phyloP scores from a whole-genome alignment of 2,113 vertebrate species.

The Chitala chitala region DNA sequence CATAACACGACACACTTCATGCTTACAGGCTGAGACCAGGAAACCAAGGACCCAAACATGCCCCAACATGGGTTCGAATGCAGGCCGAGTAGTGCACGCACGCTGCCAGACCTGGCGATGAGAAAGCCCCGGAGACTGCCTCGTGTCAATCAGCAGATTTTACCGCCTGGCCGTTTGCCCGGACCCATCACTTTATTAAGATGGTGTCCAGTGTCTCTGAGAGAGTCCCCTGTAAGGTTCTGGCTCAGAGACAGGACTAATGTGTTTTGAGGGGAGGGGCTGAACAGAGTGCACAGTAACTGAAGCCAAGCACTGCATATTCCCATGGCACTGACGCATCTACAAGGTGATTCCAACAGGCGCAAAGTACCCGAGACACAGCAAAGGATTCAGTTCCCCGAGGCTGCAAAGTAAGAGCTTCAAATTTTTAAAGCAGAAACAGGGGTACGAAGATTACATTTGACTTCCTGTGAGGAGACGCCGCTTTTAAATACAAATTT shows the following conservation, averaged over 20 bases:
- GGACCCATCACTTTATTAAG: background rate
- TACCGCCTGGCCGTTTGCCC: background rate
- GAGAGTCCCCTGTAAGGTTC: background rate
- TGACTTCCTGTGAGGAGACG: background rate
- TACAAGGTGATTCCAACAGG: no score
- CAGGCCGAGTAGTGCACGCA: no score
- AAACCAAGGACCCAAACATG: no score
- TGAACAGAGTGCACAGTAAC: background rate
- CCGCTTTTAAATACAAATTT: no score
- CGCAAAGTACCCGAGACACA: background rate
- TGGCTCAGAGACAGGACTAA: conserved; percentile 6
- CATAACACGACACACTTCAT: no score
- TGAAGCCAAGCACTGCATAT: background rate
- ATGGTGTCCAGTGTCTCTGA: background rate
- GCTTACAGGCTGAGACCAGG: no score
- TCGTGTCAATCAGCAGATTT: no score
- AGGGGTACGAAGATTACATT: background rate
- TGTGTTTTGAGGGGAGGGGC: background rate
- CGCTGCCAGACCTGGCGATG: no score
- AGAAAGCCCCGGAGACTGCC: no score
- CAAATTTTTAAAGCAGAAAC: background rate
- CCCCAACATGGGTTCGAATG: no score
- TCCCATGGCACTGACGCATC: background rate
- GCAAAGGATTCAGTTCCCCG: background rate
- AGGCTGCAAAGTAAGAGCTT: background rate